Percentiles rank a stretch among this genome's conserved stretches.
Conservation (phyloP, 2,888 invertebrate species). For the Morpho deidamia region DNA sequence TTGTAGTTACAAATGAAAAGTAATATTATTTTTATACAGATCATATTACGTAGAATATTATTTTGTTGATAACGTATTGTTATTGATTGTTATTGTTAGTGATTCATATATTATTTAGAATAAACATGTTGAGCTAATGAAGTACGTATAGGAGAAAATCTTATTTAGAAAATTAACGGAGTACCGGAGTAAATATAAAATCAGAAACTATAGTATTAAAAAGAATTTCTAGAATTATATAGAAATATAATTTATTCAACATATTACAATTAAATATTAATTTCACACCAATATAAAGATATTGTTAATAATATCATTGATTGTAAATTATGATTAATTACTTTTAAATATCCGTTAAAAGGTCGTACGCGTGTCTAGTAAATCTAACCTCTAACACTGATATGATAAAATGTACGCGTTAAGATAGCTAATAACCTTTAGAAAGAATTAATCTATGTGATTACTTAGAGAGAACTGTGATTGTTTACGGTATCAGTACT, state of each 20-base stretch:
- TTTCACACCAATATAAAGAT: neutral
- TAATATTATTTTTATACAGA: no score
- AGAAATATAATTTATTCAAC: neutral
- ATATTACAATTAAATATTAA: neutral
- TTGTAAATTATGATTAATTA: constrained; percentile 1
- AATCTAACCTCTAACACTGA: constrained; percentile 16
- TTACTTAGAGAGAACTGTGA: neutral
- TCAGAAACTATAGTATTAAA: no score
- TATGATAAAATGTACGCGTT: neutral
- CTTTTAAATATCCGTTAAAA: constrained; percentile 9
- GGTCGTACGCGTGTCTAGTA: constrained; percentile 20
- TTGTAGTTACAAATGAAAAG: no score
- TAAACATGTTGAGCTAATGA: no score
- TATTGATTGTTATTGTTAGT: no score
- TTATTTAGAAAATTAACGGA: no score
- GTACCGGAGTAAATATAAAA: no score
- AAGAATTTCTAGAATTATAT: neutral
- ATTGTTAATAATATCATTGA: neutral
- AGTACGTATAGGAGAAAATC: no score
- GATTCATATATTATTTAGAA: no score
- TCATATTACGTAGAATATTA: no score
- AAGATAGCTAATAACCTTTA: neutral
- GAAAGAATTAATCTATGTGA: neutral
- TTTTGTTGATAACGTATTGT: no score
- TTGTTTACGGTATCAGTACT: no score